phyloP scores from a whole-genome alignment of 2,113 vertebrate species.

The Acrocephalus kingi region DNA sequence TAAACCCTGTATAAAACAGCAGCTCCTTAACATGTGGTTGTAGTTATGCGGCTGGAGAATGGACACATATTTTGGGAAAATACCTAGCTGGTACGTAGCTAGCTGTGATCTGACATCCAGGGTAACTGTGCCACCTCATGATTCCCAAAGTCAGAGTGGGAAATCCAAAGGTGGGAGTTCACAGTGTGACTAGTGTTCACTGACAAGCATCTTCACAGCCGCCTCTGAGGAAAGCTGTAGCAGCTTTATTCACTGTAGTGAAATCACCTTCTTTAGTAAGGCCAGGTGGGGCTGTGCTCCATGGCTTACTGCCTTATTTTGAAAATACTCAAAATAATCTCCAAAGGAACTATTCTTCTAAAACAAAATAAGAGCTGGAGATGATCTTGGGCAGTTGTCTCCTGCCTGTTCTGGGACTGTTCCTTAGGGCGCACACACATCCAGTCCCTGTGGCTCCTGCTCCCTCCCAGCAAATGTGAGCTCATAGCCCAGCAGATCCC shows the following conservation, averaged over 20 bases:
- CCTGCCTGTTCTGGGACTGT: neutral
- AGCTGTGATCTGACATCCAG: neutral
- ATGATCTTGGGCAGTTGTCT: neutral
- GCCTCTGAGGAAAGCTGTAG: neutral
- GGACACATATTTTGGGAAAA: neutral
- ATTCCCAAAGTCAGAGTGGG: neutral
- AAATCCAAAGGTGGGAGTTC: neutral
- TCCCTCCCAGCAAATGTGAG: neutral
- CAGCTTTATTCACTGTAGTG: neutral
- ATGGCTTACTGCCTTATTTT: neutral
- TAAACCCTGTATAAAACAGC: neutral
- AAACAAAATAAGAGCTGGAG: neutral
- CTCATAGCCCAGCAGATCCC: neutral
- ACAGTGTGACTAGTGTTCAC: accelerated
- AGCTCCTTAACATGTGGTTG: neutral
- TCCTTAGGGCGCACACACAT: neutral
- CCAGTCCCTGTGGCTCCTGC: neutral
- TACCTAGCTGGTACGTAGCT: neutral
- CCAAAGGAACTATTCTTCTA: neutral
- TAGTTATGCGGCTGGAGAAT: neutral
- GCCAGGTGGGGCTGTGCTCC: neutral
- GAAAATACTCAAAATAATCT: neutral
- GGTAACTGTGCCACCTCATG: conserved; percentile 49
- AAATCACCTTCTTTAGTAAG: neutral
- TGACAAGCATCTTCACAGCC: neutral